A percentile compares a stretch with the other conserved stretches of the same genome.
These are phyloP conservation scores for Benthosema pterotum DNA, from an alignment of 2,797 vertebrate species.

Conservation along the genomic window DNA sequence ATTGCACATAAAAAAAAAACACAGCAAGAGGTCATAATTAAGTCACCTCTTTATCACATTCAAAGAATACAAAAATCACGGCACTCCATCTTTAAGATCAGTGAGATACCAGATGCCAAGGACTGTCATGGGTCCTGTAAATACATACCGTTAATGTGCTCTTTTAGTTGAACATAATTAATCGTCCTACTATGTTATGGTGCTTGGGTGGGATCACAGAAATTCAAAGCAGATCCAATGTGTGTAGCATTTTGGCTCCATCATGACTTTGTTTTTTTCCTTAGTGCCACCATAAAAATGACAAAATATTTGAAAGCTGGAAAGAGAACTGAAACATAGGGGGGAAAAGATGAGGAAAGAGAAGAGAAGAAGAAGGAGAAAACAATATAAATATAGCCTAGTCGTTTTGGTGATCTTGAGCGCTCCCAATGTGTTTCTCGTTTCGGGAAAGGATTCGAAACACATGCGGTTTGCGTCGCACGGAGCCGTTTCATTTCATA, in stretches of 20 bases:
- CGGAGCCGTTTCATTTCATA: conserved; percentile 2
- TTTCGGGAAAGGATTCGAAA: conserved; percentile 16
- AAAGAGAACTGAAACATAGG: not conserved
- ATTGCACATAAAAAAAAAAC: too few species aligned
- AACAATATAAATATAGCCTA: not conserved
- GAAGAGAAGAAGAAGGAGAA: not conserved
- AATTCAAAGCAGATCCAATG: too few species aligned
- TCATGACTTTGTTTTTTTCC: not conserved
- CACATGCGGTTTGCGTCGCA: conserved; percentile 7
- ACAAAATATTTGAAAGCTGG: not conserved
- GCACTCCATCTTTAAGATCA: too few species aligned
- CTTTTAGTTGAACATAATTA: too few species aligned
- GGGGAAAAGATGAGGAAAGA: not conserved
- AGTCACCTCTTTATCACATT: too few species aligned
- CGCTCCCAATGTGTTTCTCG: conserved; percentile 15
- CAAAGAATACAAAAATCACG: too few species aligned
- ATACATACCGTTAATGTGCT: too few species aligned
- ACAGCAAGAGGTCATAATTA: too few species aligned
- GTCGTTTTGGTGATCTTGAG: conserved; percentile 24
- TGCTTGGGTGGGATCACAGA: too few species aligned
- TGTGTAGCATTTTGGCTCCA: not conserved
- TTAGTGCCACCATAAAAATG: conserved; percentile 1
- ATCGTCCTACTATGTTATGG: too few species aligned
- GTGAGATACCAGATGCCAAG: too few species aligned
- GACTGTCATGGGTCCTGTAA: too few species aligned